phyloP scores from a whole-genome alignment of 2,113 vertebrate species.

The Rhizomys pruinosus region DNA sequence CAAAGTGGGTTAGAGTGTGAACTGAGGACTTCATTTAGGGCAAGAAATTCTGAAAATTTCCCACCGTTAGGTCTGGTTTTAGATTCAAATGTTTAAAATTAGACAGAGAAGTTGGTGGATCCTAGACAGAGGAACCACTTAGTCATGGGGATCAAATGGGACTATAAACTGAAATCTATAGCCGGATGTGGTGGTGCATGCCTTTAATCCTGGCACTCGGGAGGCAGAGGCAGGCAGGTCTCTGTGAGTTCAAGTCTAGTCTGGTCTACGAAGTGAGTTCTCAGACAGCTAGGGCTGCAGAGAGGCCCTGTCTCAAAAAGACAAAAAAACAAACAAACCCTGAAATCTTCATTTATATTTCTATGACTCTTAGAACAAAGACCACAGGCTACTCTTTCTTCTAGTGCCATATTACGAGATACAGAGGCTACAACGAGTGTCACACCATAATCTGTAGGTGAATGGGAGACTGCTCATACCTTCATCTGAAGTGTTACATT shows the following conservation, averaged over 20 bases:
- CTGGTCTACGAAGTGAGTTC: too few species aligned
- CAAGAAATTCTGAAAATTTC: background rate
- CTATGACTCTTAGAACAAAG: background rate
- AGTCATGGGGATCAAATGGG: slow-evolving; percentile 9
- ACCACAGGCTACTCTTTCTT: background rate
- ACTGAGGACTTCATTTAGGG: background rate
- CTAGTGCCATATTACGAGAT: background rate
- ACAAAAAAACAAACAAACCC: too few species aligned
- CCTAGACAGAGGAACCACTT: background rate
- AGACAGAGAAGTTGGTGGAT: background rate
- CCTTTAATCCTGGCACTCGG: too few species aligned
- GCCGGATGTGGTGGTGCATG: too few species aligned
- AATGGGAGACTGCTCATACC: background rate
- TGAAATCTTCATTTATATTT: slow-evolving; percentile 6
- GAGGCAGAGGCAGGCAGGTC: too few species aligned
- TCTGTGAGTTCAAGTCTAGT: too few species aligned
- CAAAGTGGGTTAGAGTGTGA: background rate
- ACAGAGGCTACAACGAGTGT: background rate
- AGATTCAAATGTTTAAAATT: background rate
- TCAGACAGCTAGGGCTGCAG: too few species aligned
- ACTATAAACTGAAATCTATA: background rate
- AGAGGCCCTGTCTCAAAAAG: too few species aligned
- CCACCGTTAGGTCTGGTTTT: background rate
- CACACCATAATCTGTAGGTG: background rate
- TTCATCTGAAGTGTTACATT: background rate